Evolutionary conservation across 2,113 vertebrate species (phyloP), one percentile per base, ranked within the genome.

Genomic region (Aleadryas rufinucha): DNA sequence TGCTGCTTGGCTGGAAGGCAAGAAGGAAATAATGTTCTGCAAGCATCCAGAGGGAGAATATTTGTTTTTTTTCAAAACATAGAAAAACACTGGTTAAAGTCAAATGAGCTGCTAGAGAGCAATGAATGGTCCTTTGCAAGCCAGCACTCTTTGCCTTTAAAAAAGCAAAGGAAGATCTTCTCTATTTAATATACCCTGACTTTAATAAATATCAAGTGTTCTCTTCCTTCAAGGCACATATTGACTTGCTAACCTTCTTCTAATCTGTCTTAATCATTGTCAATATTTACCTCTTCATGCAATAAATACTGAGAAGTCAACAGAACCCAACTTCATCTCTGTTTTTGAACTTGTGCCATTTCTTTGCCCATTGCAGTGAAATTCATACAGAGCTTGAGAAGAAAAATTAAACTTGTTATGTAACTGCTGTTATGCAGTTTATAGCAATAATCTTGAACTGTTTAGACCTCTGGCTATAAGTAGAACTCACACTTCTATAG

Each of bases 231-330:
- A 74, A 66, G 94, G 94, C 84, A 85, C 31, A 26, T 95, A 96
- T 81, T 92, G 97, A 97, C 87, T 91, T 83, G 76, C 52, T 84
- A 92, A 90, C 84, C 93, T 95, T 81, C 75, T 89, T 92, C 76
- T 96, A 95, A 95, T 90, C 83, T 92, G 79, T 89, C 89, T 95
- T 96, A 95, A 96, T 96, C 90, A 90, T 82, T 96, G 77, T 83
- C 91, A 87, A 95, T 97, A 96, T 97, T 96, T 97, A 92, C 81
- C 42, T 93, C 80, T 74, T 90, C 70, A 56, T 81, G 84, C 83
- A 94, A 93, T 96, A 95, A 96, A 92, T 65, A 79, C 31, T 0
- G 13, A 69, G 79, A 78, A 68, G 63, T 87, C 80, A 90, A 68
- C 60, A 60, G 63, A 92, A 76, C 63, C 31, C 53, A 61, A 30